phyloP scores from a whole-genome alignment of 35 echinoderm and acorn worm species.

The Heliocidaris erythrogramma region DNA sequence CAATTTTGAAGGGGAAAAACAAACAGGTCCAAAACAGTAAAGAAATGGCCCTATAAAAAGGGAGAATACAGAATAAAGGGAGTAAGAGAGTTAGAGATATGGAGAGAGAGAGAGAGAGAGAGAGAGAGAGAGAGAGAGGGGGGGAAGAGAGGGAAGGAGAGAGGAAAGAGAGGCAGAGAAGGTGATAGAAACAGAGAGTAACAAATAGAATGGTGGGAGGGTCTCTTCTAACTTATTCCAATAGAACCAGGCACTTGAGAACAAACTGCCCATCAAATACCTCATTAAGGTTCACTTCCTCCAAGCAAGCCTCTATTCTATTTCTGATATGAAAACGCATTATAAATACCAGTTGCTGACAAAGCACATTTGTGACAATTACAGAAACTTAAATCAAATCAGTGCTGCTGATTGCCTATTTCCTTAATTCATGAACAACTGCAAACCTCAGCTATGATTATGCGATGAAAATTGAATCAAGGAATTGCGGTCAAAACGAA shows the following conservation, averaged over 20 bases:
- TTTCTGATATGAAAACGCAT: neutral
- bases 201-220: neutral
- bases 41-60: too few species aligned
- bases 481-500: conserved; percentile 1
- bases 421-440: conserved; percentile 27
- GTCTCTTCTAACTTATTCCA: neutral
- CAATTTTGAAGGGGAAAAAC: too few species aligned
- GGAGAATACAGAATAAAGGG: too few species aligned
- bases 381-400: conserved; percentile 39
- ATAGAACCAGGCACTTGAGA: neutral
- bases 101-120: too few species aligned
- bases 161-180: too few species aligned
- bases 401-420: conserved; percentile 4
- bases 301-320: neutral
- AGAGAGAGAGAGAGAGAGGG: too few species aligned
- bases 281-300: conserved; percentile 2
- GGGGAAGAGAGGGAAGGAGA: too few species aligned
- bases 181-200: neutral
- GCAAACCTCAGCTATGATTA: neutral
- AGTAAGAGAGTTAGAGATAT: neutral
- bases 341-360: conserved; percentile 23
- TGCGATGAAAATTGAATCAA: conserved; percentile 18
- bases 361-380: conserved; percentile 39
- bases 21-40: too few species aligned
- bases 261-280: neutral